Conservation (phyloP, 2,113 vertebrate species). For the Brachyistius frenatus region DNA sequence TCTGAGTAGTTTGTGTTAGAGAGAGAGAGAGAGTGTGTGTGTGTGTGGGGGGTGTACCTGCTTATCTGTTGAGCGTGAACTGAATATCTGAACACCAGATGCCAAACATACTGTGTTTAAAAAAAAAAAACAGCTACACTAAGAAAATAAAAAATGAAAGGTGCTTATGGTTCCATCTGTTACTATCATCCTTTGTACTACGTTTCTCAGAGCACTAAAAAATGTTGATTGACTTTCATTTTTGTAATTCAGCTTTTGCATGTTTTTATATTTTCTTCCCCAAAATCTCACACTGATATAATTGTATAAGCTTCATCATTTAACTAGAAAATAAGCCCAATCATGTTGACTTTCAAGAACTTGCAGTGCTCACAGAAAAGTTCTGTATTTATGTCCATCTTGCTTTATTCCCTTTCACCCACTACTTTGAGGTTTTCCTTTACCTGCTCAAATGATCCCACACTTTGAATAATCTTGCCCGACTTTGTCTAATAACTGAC, state of each 20-base stretch:
- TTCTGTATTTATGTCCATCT: too few species aligned
- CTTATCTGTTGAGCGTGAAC: constrained; percentile 40
- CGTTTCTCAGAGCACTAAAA: neutral
- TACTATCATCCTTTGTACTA: neutral
- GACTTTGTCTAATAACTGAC: too few species aligned
- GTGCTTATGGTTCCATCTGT: constrained; percentile 26
- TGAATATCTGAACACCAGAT: constrained; percentile 45
- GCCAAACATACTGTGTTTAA: constrained; percentile 11
- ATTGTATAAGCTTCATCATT: too few species aligned
- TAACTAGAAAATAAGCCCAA: too few species aligned
- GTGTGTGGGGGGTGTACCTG: neutral
- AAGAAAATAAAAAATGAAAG: constrained; percentile 20
- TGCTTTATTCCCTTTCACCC: too few species aligned
- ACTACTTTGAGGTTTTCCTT: too few species aligned
- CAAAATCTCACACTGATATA: too few species aligned
- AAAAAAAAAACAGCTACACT: constrained; percentile 19
- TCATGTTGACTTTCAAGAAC: too few species aligned
- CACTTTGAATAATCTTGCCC: too few species aligned
- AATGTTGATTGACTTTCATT: neutral
- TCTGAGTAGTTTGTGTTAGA: constrained; percentile 15
- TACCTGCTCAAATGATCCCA: too few species aligned
- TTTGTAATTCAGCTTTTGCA: neutral
- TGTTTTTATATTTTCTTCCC: too few species aligned
- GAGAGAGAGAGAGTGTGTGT: neutral
- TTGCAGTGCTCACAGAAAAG: too few species aligned